A percentile compares a stretch with the other conserved stretches of the same genome.
Conservation (phyloP, 2,888 invertebrate species). For the Zygothrica quintamaculata region DNA sequence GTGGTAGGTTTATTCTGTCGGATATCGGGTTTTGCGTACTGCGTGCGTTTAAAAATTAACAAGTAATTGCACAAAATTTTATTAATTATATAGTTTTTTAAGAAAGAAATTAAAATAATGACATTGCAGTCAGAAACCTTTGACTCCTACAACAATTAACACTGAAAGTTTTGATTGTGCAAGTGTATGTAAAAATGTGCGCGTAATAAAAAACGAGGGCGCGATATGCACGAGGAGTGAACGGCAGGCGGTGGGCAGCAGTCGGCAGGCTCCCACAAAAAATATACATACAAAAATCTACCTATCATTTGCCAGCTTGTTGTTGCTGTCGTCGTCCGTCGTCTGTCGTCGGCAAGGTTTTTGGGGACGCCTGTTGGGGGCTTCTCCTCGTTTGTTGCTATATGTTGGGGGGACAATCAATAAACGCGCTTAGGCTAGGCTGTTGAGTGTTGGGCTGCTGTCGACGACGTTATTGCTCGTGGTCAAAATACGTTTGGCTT, state of each 20-base stretch:
- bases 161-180: conserved; percentile 62
- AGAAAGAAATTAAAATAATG: conserved; percentile 14
- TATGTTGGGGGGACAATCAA: conserved; percentile 60
- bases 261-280: conserved; percentile 60
- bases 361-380: conserved; percentile 62
- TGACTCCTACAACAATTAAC: conserved; percentile 33
- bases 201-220: conserved; percentile 80
- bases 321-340: conserved; percentile 33
- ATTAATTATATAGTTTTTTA: conserved; percentile 39
- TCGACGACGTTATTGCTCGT: conserved; percentile 10
- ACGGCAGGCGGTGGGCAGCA: conserved; percentile 40
- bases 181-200: conserved; percentile 79
- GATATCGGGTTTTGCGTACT: conserved; percentile 66
- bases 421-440: conserved; percentile 64
- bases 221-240: conserved; percentile 69
- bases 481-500: conserved; percentile 27
- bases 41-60: conserved; percentile 70
- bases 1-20: conserved; percentile 63
- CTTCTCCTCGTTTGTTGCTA: conserved; percentile 33
- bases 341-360: conserved; percentile 64
- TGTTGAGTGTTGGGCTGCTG: conserved; percentile 22
- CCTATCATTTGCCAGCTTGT: conserved; percentile 64
- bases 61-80: conserved; percentile 65
- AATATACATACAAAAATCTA: conserved; percentile 75
- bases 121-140: conserved; percentile 21